Conservation (phyloP, 2,113 vertebrate species). For the Engraulis encrasicolus region DNA sequence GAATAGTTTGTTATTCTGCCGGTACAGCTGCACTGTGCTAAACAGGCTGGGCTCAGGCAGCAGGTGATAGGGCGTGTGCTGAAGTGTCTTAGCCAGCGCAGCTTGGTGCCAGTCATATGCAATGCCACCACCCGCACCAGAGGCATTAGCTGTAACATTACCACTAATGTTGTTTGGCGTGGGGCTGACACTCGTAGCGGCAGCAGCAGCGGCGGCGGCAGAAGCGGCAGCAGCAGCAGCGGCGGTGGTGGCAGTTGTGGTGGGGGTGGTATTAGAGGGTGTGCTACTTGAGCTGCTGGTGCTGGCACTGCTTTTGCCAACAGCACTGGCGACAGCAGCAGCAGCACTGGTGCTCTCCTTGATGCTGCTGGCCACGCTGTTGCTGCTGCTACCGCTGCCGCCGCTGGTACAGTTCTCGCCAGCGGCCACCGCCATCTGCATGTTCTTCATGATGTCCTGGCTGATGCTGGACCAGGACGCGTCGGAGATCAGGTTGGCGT, state of each 20-base stretch:
- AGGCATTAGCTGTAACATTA: conserved; percentile 66
- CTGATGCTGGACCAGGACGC: conserved; percentile 95
- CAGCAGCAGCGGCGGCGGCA: conserved; percentile 24
- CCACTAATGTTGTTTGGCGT: conserved; percentile 69
- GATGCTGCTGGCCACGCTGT: conserved; percentile 64
- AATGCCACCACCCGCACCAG: conserved; percentile 80
- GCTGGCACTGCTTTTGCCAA: conserved; percentile 63
- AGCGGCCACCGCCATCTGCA: conserved; percentile 66
- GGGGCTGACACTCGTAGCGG: not conserved
- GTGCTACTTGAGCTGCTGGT: conserved; percentile 52
- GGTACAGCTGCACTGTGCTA: conserved; percentile 97
- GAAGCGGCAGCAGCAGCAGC: conserved; percentile 26
- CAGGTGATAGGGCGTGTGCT: conserved; percentile 93
- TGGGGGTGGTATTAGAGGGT: conserved; percentile 60
- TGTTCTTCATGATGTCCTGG: conserved; percentile 89
- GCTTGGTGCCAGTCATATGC: conserved; percentile 99
- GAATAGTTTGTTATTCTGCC: conserved; percentile 97
- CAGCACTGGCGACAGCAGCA: conserved; percentile 69
- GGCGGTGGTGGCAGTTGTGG: conserved; percentile 56
- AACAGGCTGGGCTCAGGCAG: conserved; percentile 97
- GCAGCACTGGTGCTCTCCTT: conserved; percentile 80
- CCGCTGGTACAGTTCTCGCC: too few relatives aligned
- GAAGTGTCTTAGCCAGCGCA: conserved; percentile 94
- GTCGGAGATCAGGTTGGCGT: conserved; percentile 96
- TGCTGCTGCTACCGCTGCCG: conserved; percentile 59